Evolutionary conservation across 1,140 invertebrate genomes (phyloP).

Genomic region (Dendrolimus kikuchii): DNA sequence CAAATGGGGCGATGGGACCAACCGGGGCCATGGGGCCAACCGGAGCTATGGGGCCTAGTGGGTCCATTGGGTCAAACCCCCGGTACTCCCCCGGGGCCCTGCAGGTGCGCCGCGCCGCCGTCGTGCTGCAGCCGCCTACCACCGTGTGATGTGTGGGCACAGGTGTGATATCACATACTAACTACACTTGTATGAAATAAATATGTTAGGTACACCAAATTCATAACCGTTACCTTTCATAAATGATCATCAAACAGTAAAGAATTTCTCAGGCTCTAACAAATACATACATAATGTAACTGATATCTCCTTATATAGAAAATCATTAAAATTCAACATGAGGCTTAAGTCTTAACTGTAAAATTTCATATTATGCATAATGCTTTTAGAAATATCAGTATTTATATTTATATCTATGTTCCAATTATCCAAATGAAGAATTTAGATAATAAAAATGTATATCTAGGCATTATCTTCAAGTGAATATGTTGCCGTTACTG

Average conservation of each 20-base stretch:
- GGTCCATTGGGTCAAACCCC: constrained; percentile 5
- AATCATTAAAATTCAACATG: too few species aligned
- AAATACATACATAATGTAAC: too few species aligned
- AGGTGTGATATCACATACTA: constrained; percentile 48
- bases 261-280: too few species aligned
- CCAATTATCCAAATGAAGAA: too few species aligned
- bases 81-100: constrained; percentile 78
- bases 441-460: too few species aligned
- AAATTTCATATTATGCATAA: constrained; percentile 1
- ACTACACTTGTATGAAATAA: constrained; percentile 1
- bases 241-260: too few species aligned
- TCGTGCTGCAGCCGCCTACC: constrained; percentile 84
- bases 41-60: constrained; percentile 1
- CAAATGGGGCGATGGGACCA: constrained; percentile 2
- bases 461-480: too few species aligned
- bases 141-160: constrained; percentile 76
- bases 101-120: constrained; percentile 85
- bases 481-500: too few species aligned
- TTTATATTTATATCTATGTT: neutral
- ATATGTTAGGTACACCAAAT: too few species aligned
- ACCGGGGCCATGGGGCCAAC: constrained; percentile 1
- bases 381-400: constrained; percentile 1
- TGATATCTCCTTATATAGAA: too few species aligned
- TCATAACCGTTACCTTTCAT: too few species aligned
- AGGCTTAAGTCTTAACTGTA: too few species aligned